A percentile compares a stretch with the other conserved stretches of the same genome.
These are phyloP conservation scores for Tamandua tetradactyla DNA, from an alignment of 2,797 vertebrate species.

Conservation along the genomic window DNA sequence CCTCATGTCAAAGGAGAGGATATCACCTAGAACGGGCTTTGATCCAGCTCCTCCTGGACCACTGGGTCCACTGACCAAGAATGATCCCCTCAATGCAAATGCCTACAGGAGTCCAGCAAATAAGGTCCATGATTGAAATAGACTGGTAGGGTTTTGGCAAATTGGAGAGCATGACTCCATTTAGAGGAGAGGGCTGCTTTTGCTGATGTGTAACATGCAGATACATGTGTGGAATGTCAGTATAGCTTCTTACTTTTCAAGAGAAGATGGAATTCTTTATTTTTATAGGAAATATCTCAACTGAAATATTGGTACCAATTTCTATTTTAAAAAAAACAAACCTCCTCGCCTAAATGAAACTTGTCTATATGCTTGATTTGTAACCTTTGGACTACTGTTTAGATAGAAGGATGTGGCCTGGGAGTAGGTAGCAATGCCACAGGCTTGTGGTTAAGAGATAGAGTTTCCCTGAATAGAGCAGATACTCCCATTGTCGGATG, in stretches of 20 bases:
- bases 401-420: no score
- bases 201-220: neutral
- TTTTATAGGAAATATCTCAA: neutral
- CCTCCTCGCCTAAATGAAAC: neutral
- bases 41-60: neutral
- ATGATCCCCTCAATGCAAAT: neutral
- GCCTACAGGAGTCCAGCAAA: neutral
- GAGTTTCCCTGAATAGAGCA: neutral
- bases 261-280: neutral
- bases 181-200: neutral
- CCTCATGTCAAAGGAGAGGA: neutral
- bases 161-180: fast-evolving
- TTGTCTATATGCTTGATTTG: neutral
- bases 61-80: no score
- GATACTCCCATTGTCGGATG: neutral
- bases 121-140: fast-evolving
- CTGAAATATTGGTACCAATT: neutral
- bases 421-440: neutral
- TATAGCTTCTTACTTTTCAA: neutral
- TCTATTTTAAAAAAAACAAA: neutral
- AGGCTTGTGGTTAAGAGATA: neutral
- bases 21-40: neutral
- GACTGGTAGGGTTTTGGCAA: neutral
- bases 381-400: neutral
- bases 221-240: neutral